Base-by-base conservation (phyloP, 2,113 vertebrate genomes). In the Psilopsiagon aurifrons region DNA sequence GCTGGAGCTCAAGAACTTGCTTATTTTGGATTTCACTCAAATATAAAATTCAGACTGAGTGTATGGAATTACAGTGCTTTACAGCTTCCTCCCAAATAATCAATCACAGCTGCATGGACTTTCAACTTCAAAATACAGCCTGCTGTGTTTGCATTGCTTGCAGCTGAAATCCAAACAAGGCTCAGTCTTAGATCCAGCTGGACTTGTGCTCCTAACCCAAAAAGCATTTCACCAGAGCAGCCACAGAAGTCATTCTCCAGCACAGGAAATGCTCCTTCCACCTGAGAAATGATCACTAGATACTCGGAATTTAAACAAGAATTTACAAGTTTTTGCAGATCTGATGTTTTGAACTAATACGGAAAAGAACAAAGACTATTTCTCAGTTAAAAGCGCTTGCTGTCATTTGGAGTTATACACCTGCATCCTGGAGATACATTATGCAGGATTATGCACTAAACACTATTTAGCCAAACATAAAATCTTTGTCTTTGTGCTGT, bases 111-210 rank as follows among this genome's bases (percentile, higher is more conserved):
- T 80, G 55, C 76, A 19, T n/a, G 92, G 93, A 92, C 91, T 95
- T 96, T 83, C 0, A 0, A 68, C 35, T 77, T 93, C 75, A 90
- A 97, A 94, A 95, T 69, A 92, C 63, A 90, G 94, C 88, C 81
- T 87, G 55, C 71, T 69, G 33, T 90, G 79, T 93, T 95, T 92
- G 82, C 49, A 27, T 66, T 80, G 49, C 90, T 85, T 95, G 88
- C 41, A 80, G 74, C 59, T 93, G 90, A 95, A 90, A 91, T 62
- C 19, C 78, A 96, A 94, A 95, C 71, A 94, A 70, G 78, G 79
- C 49, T 94, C 25, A 79, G 54, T 57, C 37, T 74, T 63, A 57
- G 49, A 80, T 59, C 75, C 95, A 91, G 67, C 71, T 76, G 68
- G 87, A 55, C 37, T 75, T 69, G 41, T 66, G 75, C 31, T 90